A percentile compares a stretch with the other conserved stretches of the same genome.
These are phyloP conservation scores for Pomacea canaliculata DNA, from an alignment of 2,888 invertebrate species.

Conservation along the genomic window DNA sequence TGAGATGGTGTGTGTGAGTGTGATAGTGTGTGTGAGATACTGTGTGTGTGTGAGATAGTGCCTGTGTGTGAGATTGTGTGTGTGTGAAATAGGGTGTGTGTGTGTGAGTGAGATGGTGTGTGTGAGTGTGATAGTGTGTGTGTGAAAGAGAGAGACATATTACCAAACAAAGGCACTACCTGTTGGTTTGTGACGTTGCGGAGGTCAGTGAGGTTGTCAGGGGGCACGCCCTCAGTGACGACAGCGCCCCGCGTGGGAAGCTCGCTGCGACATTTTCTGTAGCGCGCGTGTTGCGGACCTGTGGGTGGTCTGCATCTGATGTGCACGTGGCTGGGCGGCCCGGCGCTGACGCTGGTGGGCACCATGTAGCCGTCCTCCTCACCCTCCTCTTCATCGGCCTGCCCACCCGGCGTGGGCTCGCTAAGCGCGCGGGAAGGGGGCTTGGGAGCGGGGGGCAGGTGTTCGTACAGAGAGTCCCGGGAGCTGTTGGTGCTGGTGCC, in stretches of 20 bases:
- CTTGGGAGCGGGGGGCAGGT: constrained; percentile 57
- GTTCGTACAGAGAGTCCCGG: constrained; percentile 57
- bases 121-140: too few relatives aligned
- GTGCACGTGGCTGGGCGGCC: constrained; percentile 37
- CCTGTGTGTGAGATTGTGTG: too few relatives aligned
- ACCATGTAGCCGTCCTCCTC: constrained; percentile 61
- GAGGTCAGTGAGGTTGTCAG: constrained; percentile 44
- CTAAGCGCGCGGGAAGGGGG: constrained; percentile 9
- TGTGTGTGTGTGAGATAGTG: too few relatives aligned
- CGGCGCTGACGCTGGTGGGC: constrained; percentile 42
- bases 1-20: too few relatives aligned
- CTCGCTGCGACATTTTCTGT: constrained; percentile 44
- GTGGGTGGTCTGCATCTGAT: constrained; percentile 50
- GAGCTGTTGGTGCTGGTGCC: constrained; percentile 31
- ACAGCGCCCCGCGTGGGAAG: constrained; percentile 23
- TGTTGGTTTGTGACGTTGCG: constrained; percentile 42
- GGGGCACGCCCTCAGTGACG: constrained; percentile 25
- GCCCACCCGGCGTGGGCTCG: background rate
- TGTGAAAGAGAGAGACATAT: too few relatives aligned
- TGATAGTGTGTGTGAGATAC: too few relatives aligned
- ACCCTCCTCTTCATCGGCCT: constrained; percentile 29
- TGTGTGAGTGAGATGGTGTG: too few relatives aligned
- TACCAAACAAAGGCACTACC: background rate
- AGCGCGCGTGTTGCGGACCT: constrained; percentile 39
- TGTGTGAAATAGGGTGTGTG: too few relatives aligned